phyloP scores from a whole-genome alignment of 2,113 vertebrate species.

The Manacus vitellinus region DNA sequence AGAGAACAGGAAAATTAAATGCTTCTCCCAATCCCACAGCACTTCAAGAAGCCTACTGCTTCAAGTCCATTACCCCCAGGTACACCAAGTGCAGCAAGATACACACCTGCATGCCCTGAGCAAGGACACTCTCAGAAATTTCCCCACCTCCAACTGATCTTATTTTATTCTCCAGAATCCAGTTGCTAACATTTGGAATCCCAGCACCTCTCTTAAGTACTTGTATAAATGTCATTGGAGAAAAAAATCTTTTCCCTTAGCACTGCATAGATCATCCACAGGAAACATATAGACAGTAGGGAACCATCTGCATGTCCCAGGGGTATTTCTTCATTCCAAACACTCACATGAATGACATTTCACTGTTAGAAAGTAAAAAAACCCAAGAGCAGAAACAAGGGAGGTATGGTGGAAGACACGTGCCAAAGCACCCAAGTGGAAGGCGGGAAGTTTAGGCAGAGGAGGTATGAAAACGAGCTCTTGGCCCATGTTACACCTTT shows the following conservation, averaged over 20 bases:
- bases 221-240: neutral
- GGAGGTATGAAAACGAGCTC: neutral
- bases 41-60: neutral
- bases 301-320: neutral
- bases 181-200: neutral
- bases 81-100: neutral
- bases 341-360: neutral
- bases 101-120: neutral
- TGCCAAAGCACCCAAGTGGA: neutral
- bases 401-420: neutral
- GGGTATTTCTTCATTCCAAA: neutral
- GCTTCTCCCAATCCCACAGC: neutral
- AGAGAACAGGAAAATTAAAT: neutral
- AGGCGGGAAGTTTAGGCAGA: neutral
- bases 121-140: neutral
- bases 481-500: neutral
- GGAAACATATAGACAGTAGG: accelerated
- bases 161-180: neutral
- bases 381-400: neutral
- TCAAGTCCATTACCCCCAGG: neutral
- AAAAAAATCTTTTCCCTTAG: neutral
- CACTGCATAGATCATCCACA: too few species aligned
- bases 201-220: neutral
- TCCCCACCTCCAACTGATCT: neutral
- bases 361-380: neutral